Evolutionary conservation across 35 echinoderm and acorn worm genomes (phyloP), one percentile per base, ranked within the genome.

Genomic region (Chiridota heheva): DNA sequence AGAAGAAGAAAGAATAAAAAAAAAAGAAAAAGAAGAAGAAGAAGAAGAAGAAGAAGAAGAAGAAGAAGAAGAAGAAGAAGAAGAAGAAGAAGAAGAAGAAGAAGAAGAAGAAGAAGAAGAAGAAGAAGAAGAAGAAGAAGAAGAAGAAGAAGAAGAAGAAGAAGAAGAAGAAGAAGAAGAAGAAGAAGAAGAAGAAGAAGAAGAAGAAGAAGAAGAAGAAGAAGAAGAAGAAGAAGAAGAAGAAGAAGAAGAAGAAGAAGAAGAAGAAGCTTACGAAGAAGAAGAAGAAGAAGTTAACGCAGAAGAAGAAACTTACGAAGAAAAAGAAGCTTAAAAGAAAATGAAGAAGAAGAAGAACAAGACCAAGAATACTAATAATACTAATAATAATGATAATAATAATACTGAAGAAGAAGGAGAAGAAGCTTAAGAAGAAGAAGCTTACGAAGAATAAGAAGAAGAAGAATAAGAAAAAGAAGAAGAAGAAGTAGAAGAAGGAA

Each of bases 81-180:
- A 53, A 53, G 48, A 53, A 53, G 48, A 53, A 53, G 48, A 53
- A 53, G 48, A 53, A 53, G 48, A 53, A 53, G 48, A 53, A 53
- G 48, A 53, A 53, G 48, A 53, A 53, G 48, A 53, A 53, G 48
- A 53, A 53, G 48, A 53, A 53, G 48, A 53, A 53, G 48, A 53
- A 53, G 48, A 53, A 53, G 48, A 53, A 53, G 48, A 53, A 53
- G 48, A 53, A 53, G 48, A 53, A 53, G 48, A 53, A 53, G 48
- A 53, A 53, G 48, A 53, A 53, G 48, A 53, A 53, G 48, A 53
- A 53, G 48, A 53, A 53, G 48, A 53, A 53, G 48, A 53, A 53
- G 48, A 53, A 53, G 48, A 53, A 53, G 48, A 53, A 53, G 48
- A 53, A 53, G 48, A 53, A 53, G 48, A 53, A 53, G 48, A 53